Evolutionary conservation across 2,888 invertebrate genomes (phyloP), one percentile per base, ranked within the genome.

Genomic region (Eilema depressum): DNA sequence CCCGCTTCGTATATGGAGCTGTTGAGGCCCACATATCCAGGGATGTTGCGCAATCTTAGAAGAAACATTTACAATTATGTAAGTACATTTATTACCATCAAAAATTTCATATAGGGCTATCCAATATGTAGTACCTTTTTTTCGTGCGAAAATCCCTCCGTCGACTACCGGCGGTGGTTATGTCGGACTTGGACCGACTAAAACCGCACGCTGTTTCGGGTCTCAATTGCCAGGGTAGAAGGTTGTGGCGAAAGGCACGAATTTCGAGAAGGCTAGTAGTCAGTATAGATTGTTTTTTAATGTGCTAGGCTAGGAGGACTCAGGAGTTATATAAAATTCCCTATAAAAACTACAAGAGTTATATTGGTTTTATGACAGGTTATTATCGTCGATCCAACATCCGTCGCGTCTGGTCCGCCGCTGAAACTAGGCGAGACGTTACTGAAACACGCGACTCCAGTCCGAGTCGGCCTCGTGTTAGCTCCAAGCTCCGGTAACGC

Each of bases 1-100:
- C 98, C 99, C 0, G 96, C 97, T 1, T 98, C 98, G 56, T 96
- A 98, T 68, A 98, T 98, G 95, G 99, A 99, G 85, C 95, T 99
- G 75, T 94, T 99, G 76, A 96, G 99, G 74, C 99, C 99, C n/a
- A 98, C 99, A 0, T 99, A 99, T 88, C 99, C 99, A 0, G 99
- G 99, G 69, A 99, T 99, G 99, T 94, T 99, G 74, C 96, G 99
- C 77, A 98, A 98, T 88, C 96, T 98, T 82, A 96, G 98, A 72
- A 97, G 98, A 83, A 98, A 99, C 92, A 96, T 99, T 30, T 98
- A 98, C 83, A 98, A 98, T 92, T 96, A 98, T 88, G 98, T 97
- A 88, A 94, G 95, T 91, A 65, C 0, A 28, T 47, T 28, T 47
- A 17, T 14, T n/a, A n/a, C n/a, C 12, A 26, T 26, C 7, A 59